These are phyloP conservation scores for Periphyllus acericola DNA, from an alignment of 2,888 invertebrate genomes.

Conservation along the genomic window DNA sequence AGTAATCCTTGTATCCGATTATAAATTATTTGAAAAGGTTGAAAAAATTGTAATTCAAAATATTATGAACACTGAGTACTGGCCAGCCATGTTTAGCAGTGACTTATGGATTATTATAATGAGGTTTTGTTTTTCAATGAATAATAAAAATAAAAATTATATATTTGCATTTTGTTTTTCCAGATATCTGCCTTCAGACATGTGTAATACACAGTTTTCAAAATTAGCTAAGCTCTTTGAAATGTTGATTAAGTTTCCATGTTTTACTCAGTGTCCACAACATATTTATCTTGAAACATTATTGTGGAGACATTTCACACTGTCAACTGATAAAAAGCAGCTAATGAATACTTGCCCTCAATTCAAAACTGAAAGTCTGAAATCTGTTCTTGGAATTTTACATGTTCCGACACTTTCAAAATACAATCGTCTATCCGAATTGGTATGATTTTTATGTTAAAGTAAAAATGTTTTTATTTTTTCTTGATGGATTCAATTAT, in stretches of 20 bases:
- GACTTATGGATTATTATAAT: slow-evolving; percentile 50
- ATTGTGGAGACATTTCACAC: slow-evolving; percentile 30
- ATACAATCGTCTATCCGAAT: slow-evolving; percentile 18
- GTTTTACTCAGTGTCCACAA: slow-evolving; percentile 38
- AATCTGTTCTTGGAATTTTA: slow-evolving; percentile 42
- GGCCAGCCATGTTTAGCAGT: slow-evolving; percentile 44
- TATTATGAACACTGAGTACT: slow-evolving; percentile 27
- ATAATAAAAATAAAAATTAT: background rate
- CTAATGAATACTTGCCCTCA: slow-evolving; percentile 23
- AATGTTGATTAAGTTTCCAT: background rate
- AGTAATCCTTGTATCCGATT: slow-evolving; percentile 23
- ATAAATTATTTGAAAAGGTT: slow-evolving; percentile 19
- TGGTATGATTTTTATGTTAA: slow-evolving; percentile 33
- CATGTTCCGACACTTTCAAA: slow-evolving; percentile 34
- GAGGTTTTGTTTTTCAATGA: slow-evolving; percentile 8
- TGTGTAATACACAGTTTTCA: slow-evolving; percentile 10
- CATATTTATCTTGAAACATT: slow-evolving; percentile 36
- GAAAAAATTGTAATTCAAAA: slow-evolving; percentile 42
- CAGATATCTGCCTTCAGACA: slow-evolving; percentile 30
- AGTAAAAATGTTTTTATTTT: background rate
- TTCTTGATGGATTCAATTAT: background rate
- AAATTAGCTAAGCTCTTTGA: slow-evolving; percentile 38
- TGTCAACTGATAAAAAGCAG: slow-evolving; percentile 27
- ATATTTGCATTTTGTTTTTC: background rate
- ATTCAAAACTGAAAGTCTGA: slow-evolving; percentile 22